phyloP scores from a whole-genome alignment of 2,113 vertebrate species.

The Vidua macroura region DNA sequence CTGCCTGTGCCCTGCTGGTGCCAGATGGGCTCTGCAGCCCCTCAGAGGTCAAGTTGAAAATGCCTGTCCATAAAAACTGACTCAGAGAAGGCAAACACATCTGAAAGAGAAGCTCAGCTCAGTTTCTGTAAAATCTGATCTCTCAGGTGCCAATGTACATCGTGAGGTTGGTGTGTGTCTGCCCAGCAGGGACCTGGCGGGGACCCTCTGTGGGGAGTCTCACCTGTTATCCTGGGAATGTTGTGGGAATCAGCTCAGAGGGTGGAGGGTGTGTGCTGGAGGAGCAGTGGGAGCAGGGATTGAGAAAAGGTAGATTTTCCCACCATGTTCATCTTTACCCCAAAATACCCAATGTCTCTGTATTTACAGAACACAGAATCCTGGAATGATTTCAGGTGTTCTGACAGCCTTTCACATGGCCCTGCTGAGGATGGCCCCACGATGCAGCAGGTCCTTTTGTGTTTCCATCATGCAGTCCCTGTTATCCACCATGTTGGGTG shows the following conservation, averaged over 20 bases:
- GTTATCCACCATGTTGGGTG: not conserved
- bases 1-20: rapidly evolving
- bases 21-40: not conserved
- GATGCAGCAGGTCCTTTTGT: not conserved
- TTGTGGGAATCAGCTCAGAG: not conserved
- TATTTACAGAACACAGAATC: rapidly evolving
- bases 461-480: not conserved
- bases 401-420: rapidly evolving
- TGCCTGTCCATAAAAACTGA: not conserved
- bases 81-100: not conserved
- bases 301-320: not conserved
- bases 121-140: not conserved
- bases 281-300: not conserved
- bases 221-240: rapidly evolving
- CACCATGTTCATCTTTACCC: rapidly evolving
- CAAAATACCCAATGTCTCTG: rapidly evolving
- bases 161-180: rapidly evolving
- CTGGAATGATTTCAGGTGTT: not conserved
- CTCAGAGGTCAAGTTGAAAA: not conserved
- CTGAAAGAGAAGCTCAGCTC: not conserved
- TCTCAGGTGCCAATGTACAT: rapidly evolving
- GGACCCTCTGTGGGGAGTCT: rapidly evolving
- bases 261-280: not conserved
- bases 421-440: not conserved
- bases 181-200: rapidly evolving